A percentile compares a stretch with the other conserved stretches of the same genome.
Evolutionary conservation across 2,113 vertebrate genomes (phyloP).

Genomic region (Aphyosemion australe): DNA sequence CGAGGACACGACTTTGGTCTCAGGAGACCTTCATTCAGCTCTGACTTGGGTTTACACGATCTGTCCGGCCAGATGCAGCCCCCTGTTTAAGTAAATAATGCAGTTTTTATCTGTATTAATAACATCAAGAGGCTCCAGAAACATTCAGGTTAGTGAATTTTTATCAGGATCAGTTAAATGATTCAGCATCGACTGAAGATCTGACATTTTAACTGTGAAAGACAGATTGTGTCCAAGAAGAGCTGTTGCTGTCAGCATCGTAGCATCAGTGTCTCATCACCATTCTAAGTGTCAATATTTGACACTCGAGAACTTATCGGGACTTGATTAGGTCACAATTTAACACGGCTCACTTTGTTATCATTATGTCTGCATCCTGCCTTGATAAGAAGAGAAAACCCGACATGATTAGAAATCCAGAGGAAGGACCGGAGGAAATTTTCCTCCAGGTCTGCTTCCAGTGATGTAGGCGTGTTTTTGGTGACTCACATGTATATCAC

Average conservation of each 20-base stretch:
- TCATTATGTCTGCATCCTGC: background rate
- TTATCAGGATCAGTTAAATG: background rate
- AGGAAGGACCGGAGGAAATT: background rate
- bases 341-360: slow-evolving; percentile 21
- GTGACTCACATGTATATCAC: slow-evolving; percentile 51
- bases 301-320: slow-evolving; percentile 40
- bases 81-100: background rate
- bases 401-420: slow-evolving; percentile 14
- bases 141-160: background rate
- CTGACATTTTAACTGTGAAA: background rate
- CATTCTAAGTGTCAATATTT: slow-evolving; percentile 18
- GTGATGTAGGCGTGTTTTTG: no score
- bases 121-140: background rate
- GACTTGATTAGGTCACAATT: slow-evolving; percentile 45
- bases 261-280: slow-evolving; percentile 22
- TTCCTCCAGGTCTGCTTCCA: background rate
- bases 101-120: background rate
- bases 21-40: slow-evolving; percentile 2
- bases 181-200: no score
- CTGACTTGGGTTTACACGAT: background rate
- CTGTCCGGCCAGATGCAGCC: background rate
- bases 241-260: slow-evolving; percentile 26
- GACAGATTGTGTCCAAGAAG: background rate
- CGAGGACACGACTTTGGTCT: slow-evolving; percentile 1
- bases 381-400: slow-evolving; percentile 7